Evolutionary conservation across 2,113 vertebrate genomes (phyloP).

Genomic region (Zapornia atra): DNA sequence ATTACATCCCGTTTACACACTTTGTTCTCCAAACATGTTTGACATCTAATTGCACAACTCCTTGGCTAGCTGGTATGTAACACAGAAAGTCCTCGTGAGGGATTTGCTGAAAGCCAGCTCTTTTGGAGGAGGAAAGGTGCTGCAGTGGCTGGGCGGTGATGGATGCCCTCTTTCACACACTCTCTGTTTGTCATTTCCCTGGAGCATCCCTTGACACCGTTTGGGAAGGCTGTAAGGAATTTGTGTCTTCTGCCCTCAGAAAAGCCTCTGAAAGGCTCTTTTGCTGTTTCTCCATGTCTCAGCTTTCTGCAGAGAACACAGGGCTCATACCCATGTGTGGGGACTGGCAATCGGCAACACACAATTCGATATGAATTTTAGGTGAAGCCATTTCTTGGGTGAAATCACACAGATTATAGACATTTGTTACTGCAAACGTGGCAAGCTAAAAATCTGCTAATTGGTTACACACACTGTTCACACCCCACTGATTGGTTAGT

Average conservation of each 20-base stretch:
- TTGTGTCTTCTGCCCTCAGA: neutral
- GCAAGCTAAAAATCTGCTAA: too few relatives aligned
- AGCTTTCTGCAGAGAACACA: neutral
- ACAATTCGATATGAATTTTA: too few relatives aligned
- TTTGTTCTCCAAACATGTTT: neutral
- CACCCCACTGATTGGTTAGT: too few relatives aligned
- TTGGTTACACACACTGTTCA: too few relatives aligned
- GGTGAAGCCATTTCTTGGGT: too few relatives aligned
- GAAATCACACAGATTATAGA: too few relatives aligned
- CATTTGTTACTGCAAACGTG: too few relatives aligned
- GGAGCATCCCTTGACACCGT: neutral
- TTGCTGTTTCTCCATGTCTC: rapidly evolving
- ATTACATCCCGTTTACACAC: neutral
- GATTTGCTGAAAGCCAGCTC: neutral
- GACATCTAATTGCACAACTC: slow-evolving; percentile 17
- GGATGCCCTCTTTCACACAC: neutral
- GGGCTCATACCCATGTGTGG: neutral
- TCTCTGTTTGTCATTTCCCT: neutral
- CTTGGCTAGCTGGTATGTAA: neutral
- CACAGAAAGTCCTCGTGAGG: neutral
- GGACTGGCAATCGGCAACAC: too few relatives aligned
- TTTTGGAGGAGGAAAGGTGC: neutral
- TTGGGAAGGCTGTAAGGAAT: rapidly evolving
- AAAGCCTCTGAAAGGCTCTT: neutral
- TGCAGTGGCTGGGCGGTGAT: neutral